A percentile compares a stretch with the other conserved stretches of the same genome.
These are phyloP conservation scores for Adrianichthys oophorus DNA, from an alignment of 2,797 vertebrate species.

Conservation along the genomic window DNA sequence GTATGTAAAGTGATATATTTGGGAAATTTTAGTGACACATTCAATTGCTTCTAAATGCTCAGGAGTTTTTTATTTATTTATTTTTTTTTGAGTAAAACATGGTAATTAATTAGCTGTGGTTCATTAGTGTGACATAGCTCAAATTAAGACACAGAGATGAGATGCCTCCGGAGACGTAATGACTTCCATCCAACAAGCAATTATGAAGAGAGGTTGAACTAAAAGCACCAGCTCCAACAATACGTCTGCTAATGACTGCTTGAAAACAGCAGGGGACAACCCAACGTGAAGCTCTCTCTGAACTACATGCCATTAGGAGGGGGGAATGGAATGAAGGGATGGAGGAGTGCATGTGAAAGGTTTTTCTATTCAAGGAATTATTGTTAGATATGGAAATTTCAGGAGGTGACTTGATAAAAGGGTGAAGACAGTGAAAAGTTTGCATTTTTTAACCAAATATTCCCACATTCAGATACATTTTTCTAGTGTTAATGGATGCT, in stretches of 20 bases:
- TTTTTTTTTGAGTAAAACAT: slow-evolving; percentile 46
- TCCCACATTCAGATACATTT: slow-evolving; percentile 6
- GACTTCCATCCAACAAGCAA: slow-evolving; percentile 31
- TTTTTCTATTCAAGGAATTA: slow-evolving; percentile 54
- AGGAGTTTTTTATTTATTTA: slow-evolving; percentile 20
- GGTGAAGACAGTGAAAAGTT: slow-evolving; percentile 1
- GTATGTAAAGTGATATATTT: slow-evolving; percentile 66
- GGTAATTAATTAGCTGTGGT: slow-evolving; percentile 43
- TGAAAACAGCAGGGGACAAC: slow-evolving; percentile 54
- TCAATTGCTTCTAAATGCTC: slow-evolving; percentile 38
- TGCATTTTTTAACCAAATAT: not conserved
- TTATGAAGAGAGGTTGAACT: slow-evolving; percentile 40
- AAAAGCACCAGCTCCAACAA: slow-evolving; percentile 60
- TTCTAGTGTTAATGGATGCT: slow-evolving; percentile 56
- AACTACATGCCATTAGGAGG: slow-evolving; percentile 29
- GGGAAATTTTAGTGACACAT: slow-evolving; percentile 62
- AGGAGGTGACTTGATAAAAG: slow-evolving; percentile 28
- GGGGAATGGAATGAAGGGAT: not conserved
- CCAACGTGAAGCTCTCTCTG: slow-evolving; percentile 40
- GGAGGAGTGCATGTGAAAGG: slow-evolving; percentile 16
- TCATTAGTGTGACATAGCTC: slow-evolving; percentile 40
- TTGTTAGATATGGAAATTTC: slow-evolving; percentile 38
- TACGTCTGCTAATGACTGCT: slow-evolving; percentile 65
- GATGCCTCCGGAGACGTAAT: slow-evolving; percentile 23
- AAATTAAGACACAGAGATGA: slow-evolving; percentile 31